Conservation (phyloP, 2,113 vertebrate genomes). For the Elaphurus davidianus region DNA sequence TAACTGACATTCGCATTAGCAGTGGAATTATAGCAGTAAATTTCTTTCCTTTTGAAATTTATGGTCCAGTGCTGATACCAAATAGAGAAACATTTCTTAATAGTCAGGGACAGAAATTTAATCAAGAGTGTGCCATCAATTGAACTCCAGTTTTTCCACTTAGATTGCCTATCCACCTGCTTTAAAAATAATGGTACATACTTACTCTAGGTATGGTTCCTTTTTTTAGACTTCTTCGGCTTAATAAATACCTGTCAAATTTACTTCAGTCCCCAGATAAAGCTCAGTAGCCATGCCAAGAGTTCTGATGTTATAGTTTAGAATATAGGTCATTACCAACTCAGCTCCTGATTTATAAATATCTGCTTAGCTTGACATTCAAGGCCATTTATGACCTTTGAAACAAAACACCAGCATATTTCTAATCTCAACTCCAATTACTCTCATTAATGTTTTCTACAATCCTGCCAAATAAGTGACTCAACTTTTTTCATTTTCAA, state of each 20-base stretch:
- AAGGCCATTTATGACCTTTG: background rate
- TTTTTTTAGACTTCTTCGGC: background rate
- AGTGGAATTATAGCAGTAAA: background rate
- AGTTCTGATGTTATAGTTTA: background rate
- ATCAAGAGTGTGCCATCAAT: background rate
- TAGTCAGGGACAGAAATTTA: background rate
- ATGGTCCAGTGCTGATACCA: background rate
- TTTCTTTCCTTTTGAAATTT: background rate
- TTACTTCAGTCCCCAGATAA: background rate
- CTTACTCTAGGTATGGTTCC: background rate
- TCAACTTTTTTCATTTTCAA: background rate
- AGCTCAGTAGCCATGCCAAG: background rate
- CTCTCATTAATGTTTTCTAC: background rate
- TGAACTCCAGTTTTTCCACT: background rate
- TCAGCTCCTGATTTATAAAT: background rate
- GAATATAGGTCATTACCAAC: background rate
- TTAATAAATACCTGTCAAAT: background rate
- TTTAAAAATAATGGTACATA: background rate
- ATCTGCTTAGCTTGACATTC: background rate
- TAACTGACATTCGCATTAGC: background rate
- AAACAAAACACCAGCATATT: background rate
- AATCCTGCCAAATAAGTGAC: background rate
- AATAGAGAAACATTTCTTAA: background rate
- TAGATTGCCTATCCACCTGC: background rate
- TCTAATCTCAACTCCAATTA: background rate